phyloP scores from a whole-genome alignment of 1,140 invertebrate species.

The Physella acuta region DNA sequence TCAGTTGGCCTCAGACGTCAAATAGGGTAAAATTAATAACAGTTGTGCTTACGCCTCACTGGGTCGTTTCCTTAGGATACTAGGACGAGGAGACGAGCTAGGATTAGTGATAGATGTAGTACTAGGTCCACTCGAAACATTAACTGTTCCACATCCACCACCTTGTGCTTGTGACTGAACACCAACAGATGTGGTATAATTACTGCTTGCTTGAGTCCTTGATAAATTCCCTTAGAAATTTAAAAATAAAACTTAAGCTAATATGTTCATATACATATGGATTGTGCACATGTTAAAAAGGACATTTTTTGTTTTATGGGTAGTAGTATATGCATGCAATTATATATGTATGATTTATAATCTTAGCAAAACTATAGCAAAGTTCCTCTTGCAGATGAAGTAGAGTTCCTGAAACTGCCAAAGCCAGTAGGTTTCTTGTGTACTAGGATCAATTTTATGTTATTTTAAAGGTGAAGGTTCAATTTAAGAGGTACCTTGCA shows the following conservation, averaged over 20 bases:
- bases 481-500: too few relatives aligned
- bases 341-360: neutral
- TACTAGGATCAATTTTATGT: too few relatives aligned
- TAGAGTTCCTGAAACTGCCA: too few relatives aligned
- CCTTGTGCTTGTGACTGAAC: slow-evolving; percentile 21
- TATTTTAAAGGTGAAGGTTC: too few relatives aligned
- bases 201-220: slow-evolving; percentile 27
- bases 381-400: neutral
- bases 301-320: too few relatives aligned
- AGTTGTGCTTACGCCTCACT: slow-evolving; percentile 62
- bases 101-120: slow-evolving; percentile 58
- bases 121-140: slow-evolving; percentile 13
- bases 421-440: too few relatives aligned
- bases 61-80: slow-evolving; percentile 70
- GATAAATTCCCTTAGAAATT: neutral
- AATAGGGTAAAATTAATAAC: too few relatives aligned
- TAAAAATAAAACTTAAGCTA: neutral
- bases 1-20: too few relatives aligned
- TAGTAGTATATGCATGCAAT: neutral
- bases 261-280: neutral
- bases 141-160: slow-evolving; percentile 7
- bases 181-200: slow-evolving; percentile 28
- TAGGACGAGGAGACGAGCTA: slow-evolving; percentile 70
- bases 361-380: neutral
- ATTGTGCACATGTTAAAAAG: too few relatives aligned